phyloP scores from a whole-genome alignment of 2,888 invertebrate genomes.

The Drosophila limbata region DNA sequence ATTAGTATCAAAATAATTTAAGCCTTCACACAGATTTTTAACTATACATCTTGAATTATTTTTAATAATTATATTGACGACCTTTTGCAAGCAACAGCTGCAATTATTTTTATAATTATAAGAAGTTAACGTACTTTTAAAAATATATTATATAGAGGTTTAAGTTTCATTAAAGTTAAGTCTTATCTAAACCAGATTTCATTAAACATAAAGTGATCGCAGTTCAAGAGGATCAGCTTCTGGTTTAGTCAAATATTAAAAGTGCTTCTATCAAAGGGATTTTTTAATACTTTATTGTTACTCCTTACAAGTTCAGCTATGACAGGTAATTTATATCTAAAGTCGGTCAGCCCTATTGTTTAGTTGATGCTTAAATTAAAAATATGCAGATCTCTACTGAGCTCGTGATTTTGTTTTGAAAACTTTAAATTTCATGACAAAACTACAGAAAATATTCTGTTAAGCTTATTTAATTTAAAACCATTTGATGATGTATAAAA shows the following conservation, averaged over 20 bases:
- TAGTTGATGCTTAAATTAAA: not conserved
- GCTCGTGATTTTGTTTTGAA: not conserved
- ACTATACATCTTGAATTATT: not conserved
- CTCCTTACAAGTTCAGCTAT: not conserved
- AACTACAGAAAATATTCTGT: not conserved
- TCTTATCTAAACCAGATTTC: not conserved
- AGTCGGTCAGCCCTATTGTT: not conserved
- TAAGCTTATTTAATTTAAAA: not conserved
- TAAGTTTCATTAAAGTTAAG: not conserved
- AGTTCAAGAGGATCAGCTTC: not conserved
- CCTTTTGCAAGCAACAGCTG: not conserved
- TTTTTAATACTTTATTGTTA: not conserved
- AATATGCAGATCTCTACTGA: not conserved
- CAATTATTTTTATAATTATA: not conserved
- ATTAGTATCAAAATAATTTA: constrained; percentile 1
- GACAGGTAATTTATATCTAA: constrained; percentile 1
- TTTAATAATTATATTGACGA: constrained; percentile 5
- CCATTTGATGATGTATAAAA: not conserved
- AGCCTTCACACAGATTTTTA: constrained; percentile 8
- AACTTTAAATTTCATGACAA: not conserved
- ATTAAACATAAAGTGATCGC: not conserved
- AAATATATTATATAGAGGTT: not conserved
- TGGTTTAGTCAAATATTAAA: not conserved
- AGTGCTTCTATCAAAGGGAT: not conserved
- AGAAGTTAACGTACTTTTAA: not conserved